Evolutionary conservation across 2,888 invertebrate genomes (phyloP).

Genomic region (Drosophila lutescens): DNA sequence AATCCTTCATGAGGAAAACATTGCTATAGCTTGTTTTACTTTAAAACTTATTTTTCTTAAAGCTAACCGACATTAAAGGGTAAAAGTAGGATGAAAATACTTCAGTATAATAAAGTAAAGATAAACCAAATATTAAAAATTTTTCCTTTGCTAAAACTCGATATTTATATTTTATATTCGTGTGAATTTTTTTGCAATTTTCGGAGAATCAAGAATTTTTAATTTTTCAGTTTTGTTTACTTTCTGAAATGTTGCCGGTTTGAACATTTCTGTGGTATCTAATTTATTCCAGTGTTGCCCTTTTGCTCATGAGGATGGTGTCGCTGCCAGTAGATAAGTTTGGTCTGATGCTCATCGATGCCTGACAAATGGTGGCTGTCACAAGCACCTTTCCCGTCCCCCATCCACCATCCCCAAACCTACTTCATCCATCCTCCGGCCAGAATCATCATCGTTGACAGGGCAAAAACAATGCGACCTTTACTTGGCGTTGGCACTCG

Average conservation of each 20-base stretch:
- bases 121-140: no score
- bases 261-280: no score
- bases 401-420: neutral
- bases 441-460: conserved; percentile 17
- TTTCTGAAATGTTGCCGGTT: no score
- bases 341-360: conserved; percentile 35
- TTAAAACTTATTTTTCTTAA: neutral
- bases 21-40: neutral
- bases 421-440: no score
- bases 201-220: no score
- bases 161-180: no score
- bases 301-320: neutral
- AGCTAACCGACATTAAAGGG: neutral
- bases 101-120: no score
- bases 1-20: neutral
- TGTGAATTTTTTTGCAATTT: no score
- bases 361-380: conserved; percentile 38
- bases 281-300: neutral
- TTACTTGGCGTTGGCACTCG: conserved; percentile 9
- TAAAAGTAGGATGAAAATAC: no score
- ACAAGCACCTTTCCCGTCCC: conserved; percentile 12
- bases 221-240: no score
- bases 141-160: no score
- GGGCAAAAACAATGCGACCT: conserved; percentile 24
- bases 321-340: conserved; percentile 26